Conservation (phyloP, 1,140 invertebrate species). For the Hyles euphorbiae region DNA sequence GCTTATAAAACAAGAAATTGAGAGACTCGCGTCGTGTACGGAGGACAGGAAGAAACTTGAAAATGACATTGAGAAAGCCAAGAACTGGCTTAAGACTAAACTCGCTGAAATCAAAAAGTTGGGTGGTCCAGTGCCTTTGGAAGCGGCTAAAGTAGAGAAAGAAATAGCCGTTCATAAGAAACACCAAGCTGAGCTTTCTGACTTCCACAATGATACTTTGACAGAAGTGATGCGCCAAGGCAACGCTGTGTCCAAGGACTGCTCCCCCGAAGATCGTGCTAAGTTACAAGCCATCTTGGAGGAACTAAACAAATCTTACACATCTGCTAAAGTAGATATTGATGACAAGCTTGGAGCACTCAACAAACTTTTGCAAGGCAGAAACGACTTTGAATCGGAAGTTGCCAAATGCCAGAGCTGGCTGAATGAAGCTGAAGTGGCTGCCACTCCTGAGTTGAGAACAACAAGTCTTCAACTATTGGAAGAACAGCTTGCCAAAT, state of each 20-base stretch:
- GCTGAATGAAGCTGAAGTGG: slow-evolving; percentile 91
- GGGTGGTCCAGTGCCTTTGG: slow-evolving; percentile 84
- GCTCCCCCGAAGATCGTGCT: slow-evolving; percentile 82
- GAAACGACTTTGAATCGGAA: slow-evolving; percentile 88
- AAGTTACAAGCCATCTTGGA: slow-evolving; percentile 81
- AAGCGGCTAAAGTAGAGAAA: slow-evolving; percentile 84
- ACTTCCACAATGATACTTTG: slow-evolving; percentile 85
- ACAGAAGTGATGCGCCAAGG: slow-evolving; percentile 86
- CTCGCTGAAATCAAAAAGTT: slow-evolving; percentile 85
- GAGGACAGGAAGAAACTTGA: slow-evolving; percentile 86
- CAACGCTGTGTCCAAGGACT: slow-evolving; percentile 86
- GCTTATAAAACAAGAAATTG: slow-evolving; percentile 84
- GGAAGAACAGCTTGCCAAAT: slow-evolving; percentile 90
- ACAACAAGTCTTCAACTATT: slow-evolving; percentile 86
- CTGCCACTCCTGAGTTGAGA: slow-evolving; percentile 86
- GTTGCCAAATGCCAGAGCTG: slow-evolving; percentile 88
- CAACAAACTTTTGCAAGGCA: slow-evolving; percentile 82
- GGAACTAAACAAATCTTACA: slow-evolving; percentile 81
- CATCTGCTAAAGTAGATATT: slow-evolving; percentile 81
- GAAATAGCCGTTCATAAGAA: slow-evolving; percentile 85
- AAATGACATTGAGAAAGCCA: slow-evolving; percentile 84
- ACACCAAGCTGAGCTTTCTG: slow-evolving; percentile 84
- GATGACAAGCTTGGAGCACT: slow-evolving; percentile 84
- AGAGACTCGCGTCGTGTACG: slow-evolving; percentile 79
- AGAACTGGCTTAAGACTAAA: slow-evolving; percentile 86